Conservation (phyloP, 2,797 vertebrate genomes). For the Allobates femoralis region DNA sequence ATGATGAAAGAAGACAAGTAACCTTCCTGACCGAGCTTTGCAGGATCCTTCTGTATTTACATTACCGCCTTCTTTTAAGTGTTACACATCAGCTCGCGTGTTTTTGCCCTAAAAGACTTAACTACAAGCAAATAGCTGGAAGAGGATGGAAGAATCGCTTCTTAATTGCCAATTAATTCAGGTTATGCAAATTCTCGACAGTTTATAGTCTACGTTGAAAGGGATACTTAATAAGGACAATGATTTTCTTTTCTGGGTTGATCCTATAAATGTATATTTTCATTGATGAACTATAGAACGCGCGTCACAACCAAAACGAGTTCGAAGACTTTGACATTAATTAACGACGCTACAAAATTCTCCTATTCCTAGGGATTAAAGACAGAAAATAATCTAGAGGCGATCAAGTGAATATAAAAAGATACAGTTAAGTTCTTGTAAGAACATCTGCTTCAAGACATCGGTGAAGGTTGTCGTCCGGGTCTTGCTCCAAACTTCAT, state of each 20-base stretch:
- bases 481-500: constrained; percentile 7
- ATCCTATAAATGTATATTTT: not conserved
- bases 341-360: not conserved
- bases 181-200: constrained; percentile 50
- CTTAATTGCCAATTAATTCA: constrained; percentile 58
- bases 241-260: not conserved
- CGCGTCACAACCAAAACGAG: too few species aligned
- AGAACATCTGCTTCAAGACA: not conserved
- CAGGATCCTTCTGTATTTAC: constrained; percentile 15
- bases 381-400: not conserved
- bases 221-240: constrained; percentile 27
- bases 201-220: constrained; percentile 33
- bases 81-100: constrained; percentile 28
- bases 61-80: constrained; percentile 15
- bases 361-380: not conserved
- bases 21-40: constrained; percentile 16
- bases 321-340: constrained; percentile 8
- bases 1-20: constrained; percentile 51
- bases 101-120: constrained; percentile 42
- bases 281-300: not conserved
- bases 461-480: constrained; percentile 5
- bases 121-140: constrained; percentile 28
- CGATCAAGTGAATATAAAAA: constrained; percentile 6
- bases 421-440: not conserved
- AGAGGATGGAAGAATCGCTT: constrained; percentile 21